phyloP scores from a whole-genome alignment of 1,140 invertebrate genomes.

The Phocides pigmalion region DNA sequence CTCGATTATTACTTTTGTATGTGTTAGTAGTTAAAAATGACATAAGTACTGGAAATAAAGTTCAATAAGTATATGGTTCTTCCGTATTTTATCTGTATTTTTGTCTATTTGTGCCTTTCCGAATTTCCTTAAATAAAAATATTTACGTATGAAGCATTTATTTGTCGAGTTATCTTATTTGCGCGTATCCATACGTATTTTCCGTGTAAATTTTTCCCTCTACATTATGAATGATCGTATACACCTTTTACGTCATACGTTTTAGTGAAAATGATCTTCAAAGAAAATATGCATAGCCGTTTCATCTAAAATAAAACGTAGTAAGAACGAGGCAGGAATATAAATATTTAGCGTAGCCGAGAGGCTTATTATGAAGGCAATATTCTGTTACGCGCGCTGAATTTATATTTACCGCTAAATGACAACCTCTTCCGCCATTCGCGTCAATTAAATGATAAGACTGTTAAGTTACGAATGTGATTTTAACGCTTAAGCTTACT shows the following conservation, averaged over 20 bases:
- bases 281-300: conserved; percentile 38
- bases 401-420: conserved; percentile 56
- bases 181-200: no score
- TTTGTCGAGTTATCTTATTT: no score
- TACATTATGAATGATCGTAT: not conserved
- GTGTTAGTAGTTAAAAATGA: no score
- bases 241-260: conserved; percentile 2
- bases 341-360: conserved; percentile 47
- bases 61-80: no score
- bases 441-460: conserved; percentile 31
- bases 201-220: no score
- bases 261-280: conserved; percentile 5
- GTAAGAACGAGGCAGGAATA: conserved; percentile 58
- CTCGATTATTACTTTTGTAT: no score
- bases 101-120: no score
- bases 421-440: conserved; percentile 33
- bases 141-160: no score
- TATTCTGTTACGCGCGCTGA: conserved; percentile 54
- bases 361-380: conserved; percentile 66
- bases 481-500: not conserved
- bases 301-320: conserved; percentile 65
- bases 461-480: conserved; percentile 14
- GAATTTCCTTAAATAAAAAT: no score
- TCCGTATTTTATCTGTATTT: no score
- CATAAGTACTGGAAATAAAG: no score